Base-by-base conservation (phyloP, 2,888 invertebrate genomes). In the Odontocerum albicorne region DNA sequence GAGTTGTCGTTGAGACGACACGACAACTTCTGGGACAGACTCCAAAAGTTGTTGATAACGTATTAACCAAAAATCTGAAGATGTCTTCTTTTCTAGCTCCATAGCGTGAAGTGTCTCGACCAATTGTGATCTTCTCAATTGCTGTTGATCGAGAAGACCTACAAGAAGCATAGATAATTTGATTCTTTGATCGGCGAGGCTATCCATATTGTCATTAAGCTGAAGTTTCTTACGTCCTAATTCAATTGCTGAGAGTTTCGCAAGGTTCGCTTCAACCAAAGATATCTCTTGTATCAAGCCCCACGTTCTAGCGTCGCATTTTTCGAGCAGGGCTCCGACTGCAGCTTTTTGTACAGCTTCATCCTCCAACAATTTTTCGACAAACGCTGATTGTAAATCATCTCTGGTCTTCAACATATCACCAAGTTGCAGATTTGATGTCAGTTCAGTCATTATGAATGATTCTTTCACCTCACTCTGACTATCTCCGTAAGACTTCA, bases 31-130 rank as follows among this genome's bases (percentile, higher is more conserved):
- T 17, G 92, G 92, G 62, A 87, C 82, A 20, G 83, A 82, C 67
- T 92, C 90, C 67, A 93, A 77, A 36, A 94, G 72, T 62, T 85
- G 82, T 70, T 94, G 93, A 70, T 92, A 94, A 70, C 92, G 92
- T 65, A 82, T 78, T 60, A 90, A 71, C 89, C 89, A 89, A 68
- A 87, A 89, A 66, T 85, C 84, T 63, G 79, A 72, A 1, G 74
- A 70, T 44, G 68, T 72, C 62, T 74, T 72, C 55, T 72, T 75
- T 62, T 77, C 74, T 62, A 62, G 74, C 70, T 93, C 92, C 79
- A 92, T 87, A 66, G 84, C 85, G 64, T 81, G 78, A 65, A 90
- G 72, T 1, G 87, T 87, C 12, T 83, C 79, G 54, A 87, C 70
- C 43, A 90, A 72, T 66, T 89, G 84, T 55, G 78, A 71, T 62